These are phyloP conservation scores for Probaryconus sp. DNA, from an alignment of 1,140 invertebrate genomes.

Conservation along the genomic window DNA sequence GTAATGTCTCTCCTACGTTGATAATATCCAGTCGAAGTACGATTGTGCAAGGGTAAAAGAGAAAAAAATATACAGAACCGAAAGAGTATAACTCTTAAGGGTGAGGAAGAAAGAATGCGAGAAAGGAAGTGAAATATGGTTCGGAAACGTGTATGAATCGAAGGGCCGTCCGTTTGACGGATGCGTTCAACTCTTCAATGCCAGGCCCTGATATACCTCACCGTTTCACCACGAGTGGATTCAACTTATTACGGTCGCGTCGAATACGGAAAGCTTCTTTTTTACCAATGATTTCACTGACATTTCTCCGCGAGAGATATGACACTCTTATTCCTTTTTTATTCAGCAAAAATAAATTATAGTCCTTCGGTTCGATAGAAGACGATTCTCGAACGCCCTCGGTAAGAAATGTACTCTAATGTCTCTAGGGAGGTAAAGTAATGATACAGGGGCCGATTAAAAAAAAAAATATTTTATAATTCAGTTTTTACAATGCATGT, in stretches of 20 bases:
- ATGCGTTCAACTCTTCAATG: constrained; percentile 64
- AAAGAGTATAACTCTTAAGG: constrained; percentile 42
- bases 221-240: constrained; percentile 57
- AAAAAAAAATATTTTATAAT: too few relatives aligned
- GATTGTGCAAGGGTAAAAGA: neutral
- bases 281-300: constrained; percentile 24
- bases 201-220: constrained; percentile 54
- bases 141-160: constrained; percentile 64
- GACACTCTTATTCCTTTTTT: constrained; percentile 25
- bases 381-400: too few relatives aligned
- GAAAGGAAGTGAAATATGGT: constrained; percentile 58
- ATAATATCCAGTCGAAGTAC: constrained; percentile 37
- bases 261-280: constrained; percentile 53
- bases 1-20: constrained; percentile 37
- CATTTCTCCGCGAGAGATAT: constrained; percentile 41
- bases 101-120: constrained; percentile 45
- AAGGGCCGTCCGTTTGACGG: constrained; percentile 63
- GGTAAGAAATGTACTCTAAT: too few relatives aligned
- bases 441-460: too few relatives aligned
- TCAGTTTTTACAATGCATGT: too few relatives aligned
- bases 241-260: constrained; percentile 62
- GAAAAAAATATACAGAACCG: constrained; percentile 46
- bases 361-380: neutral
- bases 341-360: neutral
- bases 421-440: too few relatives aligned